Percentiles rank a stretch among this genome's conserved stretches.
These are phyloP conservation scores for Scaptomyza flava DNA, from an alignment of 2,888 invertebrate genomes.

Conservation along the genomic window DNA sequence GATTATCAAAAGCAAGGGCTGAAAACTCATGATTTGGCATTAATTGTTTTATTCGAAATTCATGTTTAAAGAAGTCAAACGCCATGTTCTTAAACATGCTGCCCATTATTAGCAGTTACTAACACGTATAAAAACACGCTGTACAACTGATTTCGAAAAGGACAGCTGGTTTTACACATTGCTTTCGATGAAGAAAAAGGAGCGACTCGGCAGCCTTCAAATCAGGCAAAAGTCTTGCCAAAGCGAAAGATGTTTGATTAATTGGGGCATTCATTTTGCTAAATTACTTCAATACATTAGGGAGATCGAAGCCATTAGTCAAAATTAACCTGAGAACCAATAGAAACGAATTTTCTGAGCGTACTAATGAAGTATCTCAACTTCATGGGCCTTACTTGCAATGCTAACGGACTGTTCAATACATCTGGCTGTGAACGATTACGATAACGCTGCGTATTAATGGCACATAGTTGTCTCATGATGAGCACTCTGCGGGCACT, in stretches of 20 bases:
- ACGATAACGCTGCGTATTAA: slow-evolving; percentile 45
- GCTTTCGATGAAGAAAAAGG: slow-evolving; percentile 10
- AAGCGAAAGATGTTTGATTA: slow-evolving; percentile 76
- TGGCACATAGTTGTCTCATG: slow-evolving; percentile 3
- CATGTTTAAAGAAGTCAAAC: not conserved
- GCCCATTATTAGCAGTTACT: too few relatives aligned
- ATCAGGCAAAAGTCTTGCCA: slow-evolving; percentile 20
- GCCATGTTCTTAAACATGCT: slow-evolving; percentile 8
- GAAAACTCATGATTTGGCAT: too few relatives aligned
- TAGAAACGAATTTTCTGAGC: slow-evolving; percentile 70
- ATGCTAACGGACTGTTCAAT: not conserved
- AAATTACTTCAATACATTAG: slow-evolving; percentile 83
- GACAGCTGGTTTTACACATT: slow-evolving; percentile 57
- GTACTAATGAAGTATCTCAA: slow-evolving; percentile 51
- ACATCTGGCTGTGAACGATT: slow-evolving; percentile 35
- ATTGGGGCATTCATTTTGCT: slow-evolving; percentile 83
- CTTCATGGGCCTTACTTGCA: not conserved
- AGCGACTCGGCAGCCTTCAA: slow-evolving; percentile 44
- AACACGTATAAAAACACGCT: slow-evolving; percentile 21
- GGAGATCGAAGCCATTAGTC: slow-evolving; percentile 83
- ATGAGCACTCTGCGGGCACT: not conserved
- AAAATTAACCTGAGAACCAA: slow-evolving; percentile 82
- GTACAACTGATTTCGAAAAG: slow-evolving; percentile 58
- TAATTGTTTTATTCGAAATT: too few relatives aligned
- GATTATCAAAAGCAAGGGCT: too few relatives aligned